phyloP scores from a whole-genome alignment of 2,113 vertebrate genomes.

The Poeciliopsis turrubarensis region DNA sequence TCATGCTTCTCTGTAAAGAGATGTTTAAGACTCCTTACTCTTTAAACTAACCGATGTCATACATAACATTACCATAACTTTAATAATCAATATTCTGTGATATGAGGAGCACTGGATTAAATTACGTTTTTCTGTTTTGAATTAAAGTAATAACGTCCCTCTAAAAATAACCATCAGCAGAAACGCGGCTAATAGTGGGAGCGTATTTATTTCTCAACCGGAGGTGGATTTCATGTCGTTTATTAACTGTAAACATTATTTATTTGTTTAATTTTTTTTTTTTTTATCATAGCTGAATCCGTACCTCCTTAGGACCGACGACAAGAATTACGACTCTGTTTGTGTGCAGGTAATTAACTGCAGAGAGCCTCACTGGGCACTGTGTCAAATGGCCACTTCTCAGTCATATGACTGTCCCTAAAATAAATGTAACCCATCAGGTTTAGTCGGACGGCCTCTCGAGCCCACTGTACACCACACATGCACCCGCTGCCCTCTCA shows the following conservation, averaged over 20 bases:
- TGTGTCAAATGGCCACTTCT: slow-evolving; percentile 60
- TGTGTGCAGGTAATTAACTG: slow-evolving; percentile 36
- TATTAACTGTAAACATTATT: neutral
- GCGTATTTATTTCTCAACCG: neutral
- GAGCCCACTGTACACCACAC: slow-evolving; percentile 20
- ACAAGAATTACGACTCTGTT: neutral
- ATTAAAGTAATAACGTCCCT: too few relatives aligned
- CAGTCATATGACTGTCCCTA: slow-evolving; percentile 73
- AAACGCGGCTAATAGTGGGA: neutral
- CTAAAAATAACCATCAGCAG: neutral
- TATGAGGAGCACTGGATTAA: too few relatives aligned
- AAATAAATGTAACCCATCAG: slow-evolving; percentile 72
- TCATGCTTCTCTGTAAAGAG: too few relatives aligned
- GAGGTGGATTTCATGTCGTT: neutral
- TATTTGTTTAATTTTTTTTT: neutral
- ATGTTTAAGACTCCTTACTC: too few relatives aligned
- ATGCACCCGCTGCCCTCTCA: slow-evolving; percentile 7
- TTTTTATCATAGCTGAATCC: neutral
- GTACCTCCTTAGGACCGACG: too few relatives aligned
- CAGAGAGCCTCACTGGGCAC: slow-evolving; percentile 39
- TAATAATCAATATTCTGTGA: too few relatives aligned
- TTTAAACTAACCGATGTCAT: too few relatives aligned
- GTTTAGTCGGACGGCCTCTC: slow-evolving; percentile 39
- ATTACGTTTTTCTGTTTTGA: too few relatives aligned
- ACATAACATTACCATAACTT: too few relatives aligned